A percentile compares a stretch with the other conserved stretches of the same genome.
phyloP scores from a whole-genome alignment of 2,113 vertebrate species.

The Reinhardtius hippoglossoides region DNA sequence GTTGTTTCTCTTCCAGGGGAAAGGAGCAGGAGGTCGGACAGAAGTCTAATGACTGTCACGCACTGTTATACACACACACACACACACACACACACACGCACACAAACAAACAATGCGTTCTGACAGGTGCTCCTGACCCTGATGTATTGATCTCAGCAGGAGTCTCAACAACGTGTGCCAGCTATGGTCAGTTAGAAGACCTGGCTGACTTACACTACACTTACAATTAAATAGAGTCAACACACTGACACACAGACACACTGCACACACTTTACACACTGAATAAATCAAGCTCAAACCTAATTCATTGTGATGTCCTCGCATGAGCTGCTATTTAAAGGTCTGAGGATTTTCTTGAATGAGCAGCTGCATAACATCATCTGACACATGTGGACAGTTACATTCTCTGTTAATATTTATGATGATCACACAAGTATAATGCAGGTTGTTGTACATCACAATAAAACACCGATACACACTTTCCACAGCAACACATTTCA shows the following conservation, averaged over 20 bases:
- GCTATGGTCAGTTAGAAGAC: constrained; percentile 25
- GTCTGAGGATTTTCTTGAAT: neutral
- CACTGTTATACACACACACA: constrained; percentile 29
- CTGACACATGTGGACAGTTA: neutral
- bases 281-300: neutral
- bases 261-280: neutral
- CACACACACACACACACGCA: constrained; percentile 6
- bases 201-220: constrained; percentile 10
- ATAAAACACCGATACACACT: no score
- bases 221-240: constrained; percentile 13
- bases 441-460: neutral
- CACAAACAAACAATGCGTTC: constrained; percentile 18
- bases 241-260: neutral
- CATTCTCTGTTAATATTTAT: neutral
- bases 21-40: constrained; percentile 45
- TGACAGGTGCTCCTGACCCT: constrained; percentile 61
- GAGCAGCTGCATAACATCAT: neutral
- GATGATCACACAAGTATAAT: neutral
- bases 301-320: constrained; percentile 3
- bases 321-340: neutral
- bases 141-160: constrained; percentile 70
- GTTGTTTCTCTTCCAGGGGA: constrained; percentile 51
- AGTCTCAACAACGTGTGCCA: constrained; percentile 48
- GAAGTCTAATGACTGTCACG: constrained; percentile 67
- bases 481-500: neutral